Evolutionary conservation across 2,797 vertebrate genomes (phyloP).

Genomic region (Morus bassanus): DNA sequence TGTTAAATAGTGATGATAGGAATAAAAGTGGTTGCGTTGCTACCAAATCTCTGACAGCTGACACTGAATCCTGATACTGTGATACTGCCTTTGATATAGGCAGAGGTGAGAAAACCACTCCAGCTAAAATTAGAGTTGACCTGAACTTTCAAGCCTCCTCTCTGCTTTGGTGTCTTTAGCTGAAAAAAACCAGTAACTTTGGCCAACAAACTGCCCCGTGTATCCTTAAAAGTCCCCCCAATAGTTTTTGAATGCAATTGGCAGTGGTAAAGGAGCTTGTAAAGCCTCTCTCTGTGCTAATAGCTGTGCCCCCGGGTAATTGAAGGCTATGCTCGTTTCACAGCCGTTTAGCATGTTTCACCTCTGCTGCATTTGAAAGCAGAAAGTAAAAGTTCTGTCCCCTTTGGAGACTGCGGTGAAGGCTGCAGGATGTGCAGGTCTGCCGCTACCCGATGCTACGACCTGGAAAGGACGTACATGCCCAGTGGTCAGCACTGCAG

Average conservation of each 20-base stretch:
- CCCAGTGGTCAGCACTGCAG: accelerated
- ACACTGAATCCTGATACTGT: not conserved
- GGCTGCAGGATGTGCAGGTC: not conserved
- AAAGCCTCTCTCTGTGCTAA: not conserved
- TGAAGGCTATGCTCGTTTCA: not conserved
- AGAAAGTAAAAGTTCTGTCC: not conserved
- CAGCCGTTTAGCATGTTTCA: not conserved
- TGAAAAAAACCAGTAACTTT: not conserved
- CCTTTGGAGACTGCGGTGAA: not conserved
- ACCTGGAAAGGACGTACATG: not conserved
- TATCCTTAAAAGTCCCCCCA: not conserved
- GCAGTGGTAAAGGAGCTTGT: not conserved
- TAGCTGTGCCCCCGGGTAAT: not conserved
- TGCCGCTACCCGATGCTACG: not conserved
- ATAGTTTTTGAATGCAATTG: not conserved
- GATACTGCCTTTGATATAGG: not conserved
- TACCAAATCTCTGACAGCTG: conserved; percentile 16
- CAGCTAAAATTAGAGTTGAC: not conserved
- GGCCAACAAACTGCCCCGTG: not conserved
- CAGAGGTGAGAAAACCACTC: not conserved
- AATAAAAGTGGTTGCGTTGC: not conserved
- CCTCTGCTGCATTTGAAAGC: not conserved
- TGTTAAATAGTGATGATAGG: not conserved
- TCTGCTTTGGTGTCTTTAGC: not conserved
- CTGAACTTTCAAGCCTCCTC: not conserved